A percentile compares a stretch with the other conserved stretches of the same genome.
Evolutionary conservation across 2,888 invertebrate genomes (phyloP).

Genomic region (Epinotia bilunana): DNA sequence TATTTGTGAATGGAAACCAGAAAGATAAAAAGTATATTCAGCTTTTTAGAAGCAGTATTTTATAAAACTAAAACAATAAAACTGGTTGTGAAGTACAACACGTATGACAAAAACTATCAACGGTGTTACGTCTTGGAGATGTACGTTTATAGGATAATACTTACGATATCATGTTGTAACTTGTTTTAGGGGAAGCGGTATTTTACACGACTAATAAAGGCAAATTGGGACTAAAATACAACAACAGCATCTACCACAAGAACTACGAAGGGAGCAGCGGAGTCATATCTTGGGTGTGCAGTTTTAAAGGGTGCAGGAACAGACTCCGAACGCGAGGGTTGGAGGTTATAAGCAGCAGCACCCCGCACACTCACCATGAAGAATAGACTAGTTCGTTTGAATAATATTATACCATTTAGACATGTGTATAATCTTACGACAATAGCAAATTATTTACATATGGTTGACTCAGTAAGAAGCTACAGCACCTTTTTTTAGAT

Average conservation of each 20-base stretch:
- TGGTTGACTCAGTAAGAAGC: neutral
- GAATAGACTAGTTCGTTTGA: conserved; percentile 7
- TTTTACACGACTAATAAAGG: conserved; percentile 38
- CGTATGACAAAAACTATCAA: conserved; percentile 5
- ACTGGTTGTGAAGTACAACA: conserved; percentile 7
- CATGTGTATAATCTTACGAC: neutral
- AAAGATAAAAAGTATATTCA: neutral
- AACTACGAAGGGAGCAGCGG: conserved; percentile 45
- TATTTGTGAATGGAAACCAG: too few relatives aligned
- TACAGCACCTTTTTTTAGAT: neutral
- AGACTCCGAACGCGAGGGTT: conserved; percentile 50
- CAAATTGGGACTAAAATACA: conserved; percentile 33
- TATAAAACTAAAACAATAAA: neutral
- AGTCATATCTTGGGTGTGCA: conserved; percentile 49
- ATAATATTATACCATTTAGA: neutral
- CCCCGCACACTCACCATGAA: conserved; percentile 39
- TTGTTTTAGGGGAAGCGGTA: conserved; percentile 36
- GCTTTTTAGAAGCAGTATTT: neutral
- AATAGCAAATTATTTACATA: neutral
- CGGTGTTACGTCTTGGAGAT: conserved; percentile 9
- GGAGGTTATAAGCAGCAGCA: conserved; percentile 45
- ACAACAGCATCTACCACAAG: conserved; percentile 27
- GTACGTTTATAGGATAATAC: neutral
- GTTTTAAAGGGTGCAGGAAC: conserved; percentile 47
- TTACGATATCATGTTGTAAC: neutral